Base-by-base conservation (phyloP, 92 coral and sea anemone species). In the Zoanthus gigantus region DNA sequence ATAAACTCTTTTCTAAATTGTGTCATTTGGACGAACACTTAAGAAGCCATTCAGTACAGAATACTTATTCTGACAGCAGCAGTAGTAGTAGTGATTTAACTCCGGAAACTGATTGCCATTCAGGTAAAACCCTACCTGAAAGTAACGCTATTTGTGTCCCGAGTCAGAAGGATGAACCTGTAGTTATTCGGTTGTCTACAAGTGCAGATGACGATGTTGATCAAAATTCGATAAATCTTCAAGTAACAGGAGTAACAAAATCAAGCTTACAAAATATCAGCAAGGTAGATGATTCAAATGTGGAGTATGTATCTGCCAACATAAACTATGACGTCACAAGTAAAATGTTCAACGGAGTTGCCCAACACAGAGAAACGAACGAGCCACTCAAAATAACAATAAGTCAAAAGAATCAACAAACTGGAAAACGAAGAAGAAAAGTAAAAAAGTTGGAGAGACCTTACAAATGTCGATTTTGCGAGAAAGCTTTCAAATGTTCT, bases 401-500 rank as follows among this genome's bases (percentile, higher is more conserved):
- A 46, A 28, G 9, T 5, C 28, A 11, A 50, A 76, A 76, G 32
- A 76, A 69, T 7, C 8, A 76, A 2, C 80, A 52, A 9, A 50
- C 28, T 9, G 42, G 42, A 18, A 18, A 23, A 29, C 63, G 60
- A 7, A 53, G 63, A 29, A 48, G n/a, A 23, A 76, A 76, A 76
- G 12, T 4, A 17, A 50, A 76, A 76, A 50, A 31, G 42, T 28
- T 29, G 17, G 80, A 76, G 42, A 60, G 80, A 50, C 80, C 80
- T 0, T 76, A 48, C 44, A 6, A 29, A 29, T 76, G 80, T 52
- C 60, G 50, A 58, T 76, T 76, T 48, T 76, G 80, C 63, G n/a
- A 76, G 9, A 76, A 76, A 14, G 63, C 80, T 48, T 76, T 76
- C 65, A 76, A 76, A 50, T 76, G 80, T 29, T 76, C 80, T 23